Conservation (phyloP, 2,797 vertebrate genomes). For the Rhyacichthys aspro region DNA sequence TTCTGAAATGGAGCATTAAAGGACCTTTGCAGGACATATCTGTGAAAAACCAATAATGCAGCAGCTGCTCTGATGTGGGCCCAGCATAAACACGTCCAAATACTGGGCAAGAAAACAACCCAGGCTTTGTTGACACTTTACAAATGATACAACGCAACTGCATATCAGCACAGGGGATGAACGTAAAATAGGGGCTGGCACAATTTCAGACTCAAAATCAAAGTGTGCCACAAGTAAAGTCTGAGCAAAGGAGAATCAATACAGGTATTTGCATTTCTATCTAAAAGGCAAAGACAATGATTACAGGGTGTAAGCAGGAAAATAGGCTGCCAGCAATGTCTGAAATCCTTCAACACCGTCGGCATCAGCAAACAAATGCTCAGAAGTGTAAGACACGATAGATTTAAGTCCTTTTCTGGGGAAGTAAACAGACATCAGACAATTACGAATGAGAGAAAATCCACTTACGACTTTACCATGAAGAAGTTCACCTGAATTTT, state of each 20-base stretch:
- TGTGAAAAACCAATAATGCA: slow-evolving; percentile 2
- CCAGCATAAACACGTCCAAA: neutral
- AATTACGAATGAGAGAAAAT: neutral
- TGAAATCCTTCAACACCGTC: neutral
- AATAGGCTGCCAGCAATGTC: neutral
- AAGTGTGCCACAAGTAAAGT: slow-evolving; percentile 8
- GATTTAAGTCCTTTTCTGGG: slow-evolving; percentile 2
- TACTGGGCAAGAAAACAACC: neutral
- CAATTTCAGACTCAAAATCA: slow-evolving; percentile 5
- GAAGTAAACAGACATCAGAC: slow-evolving; percentile 8
- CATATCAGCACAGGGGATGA: neutral
- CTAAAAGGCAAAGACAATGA: slow-evolving; percentile 8
- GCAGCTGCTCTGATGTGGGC: slow-evolving; percentile 2
- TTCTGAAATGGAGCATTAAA: slow-evolving; percentile 8
- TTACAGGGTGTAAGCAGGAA: neutral
- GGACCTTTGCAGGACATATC: slow-evolving; percentile 10
- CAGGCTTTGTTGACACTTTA: neutral
- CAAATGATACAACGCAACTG: no score
- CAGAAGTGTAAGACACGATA: neutral
- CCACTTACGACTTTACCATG: no score
- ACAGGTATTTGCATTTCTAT: slow-evolving; percentile 6
- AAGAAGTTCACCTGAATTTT: no score
- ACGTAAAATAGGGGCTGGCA: neutral
- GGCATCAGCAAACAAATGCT: slow-evolving; percentile 2
- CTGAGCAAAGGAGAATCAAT: neutral